Base-by-base conservation (phyloP, 2,797 vertebrate genomes). In the Sardinella longiceps region DNA sequence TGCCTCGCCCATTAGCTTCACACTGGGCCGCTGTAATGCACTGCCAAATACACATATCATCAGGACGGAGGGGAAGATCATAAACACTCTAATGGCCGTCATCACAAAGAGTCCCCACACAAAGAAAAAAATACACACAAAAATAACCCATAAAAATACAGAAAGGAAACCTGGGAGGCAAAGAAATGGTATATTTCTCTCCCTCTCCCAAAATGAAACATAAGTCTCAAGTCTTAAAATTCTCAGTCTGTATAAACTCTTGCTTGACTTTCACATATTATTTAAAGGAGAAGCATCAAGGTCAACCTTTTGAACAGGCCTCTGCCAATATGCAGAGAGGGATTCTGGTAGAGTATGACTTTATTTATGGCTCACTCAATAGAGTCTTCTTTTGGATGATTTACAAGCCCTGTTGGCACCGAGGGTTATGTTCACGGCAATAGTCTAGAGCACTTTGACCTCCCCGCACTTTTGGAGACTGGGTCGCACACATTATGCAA, bases 1-100 rank as follows among this genome's bases (percentile, higher is more conserved):
- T 88, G 82, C 53, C 39, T 86, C 82, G n/a, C 83, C 88, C 85
- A 92, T 92, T 92, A 92, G 89, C 88, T 86, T 90, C 90, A 84
- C 84, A 87, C 86, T 87, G 88, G 84, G 84, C 66, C 63, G 83
- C 46, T 83, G 70, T 63, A 88, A 91, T 86, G 39, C 53, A 74
- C 77, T 25, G 83, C 48, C 81, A 74, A 90, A 88, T 77, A 84
- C 82, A 87, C 83, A 84, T 43, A 51, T 83, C 37, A 63, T 81
- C 82, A 46, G 82, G 43, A 60, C 33, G 50, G 85, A 30, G 15
- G 81, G 53, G 56, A 83, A 30, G 37, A 83, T 84, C 37, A 84
- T 77, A 46, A 20, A 70, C 86, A 89, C 84, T 63, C 86, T 86
- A 83, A 86, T 80, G 83, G 70, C 25, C 18, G 37, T 5, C 15